Evolutionary conservation across 2,888 invertebrate genomes (phyloP).

Genomic region (Pyrochroa serraticornis): DNA sequence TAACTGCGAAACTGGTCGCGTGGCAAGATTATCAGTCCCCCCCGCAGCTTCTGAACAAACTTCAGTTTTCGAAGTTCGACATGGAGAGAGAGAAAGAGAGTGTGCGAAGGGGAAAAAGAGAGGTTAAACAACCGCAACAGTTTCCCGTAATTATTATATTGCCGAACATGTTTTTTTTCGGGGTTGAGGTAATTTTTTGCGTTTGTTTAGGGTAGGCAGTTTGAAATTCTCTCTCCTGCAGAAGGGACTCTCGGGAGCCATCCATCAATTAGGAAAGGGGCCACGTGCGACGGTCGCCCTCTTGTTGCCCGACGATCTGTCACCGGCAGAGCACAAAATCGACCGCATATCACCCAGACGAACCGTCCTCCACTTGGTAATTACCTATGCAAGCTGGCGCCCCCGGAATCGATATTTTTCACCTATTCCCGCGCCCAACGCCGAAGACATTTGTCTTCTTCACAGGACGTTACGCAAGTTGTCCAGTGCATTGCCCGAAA

Average conservation of each 20-base stretch:
- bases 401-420: too few species aligned
- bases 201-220: neutral
- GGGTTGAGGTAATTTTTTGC: constrained; percentile 1
- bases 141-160: too few species aligned
- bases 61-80: constrained; percentile 12
- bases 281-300: constrained; percentile 44
- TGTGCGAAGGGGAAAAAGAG: constrained; percentile 5
- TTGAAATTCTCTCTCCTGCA: constrained; percentile 4
- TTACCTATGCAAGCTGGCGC: constrained; percentile 29
- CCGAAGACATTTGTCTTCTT: too few species aligned
- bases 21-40: constrained; percentile 24
- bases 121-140: constrained; percentile 33
- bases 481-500: too few species aligned
- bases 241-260: constrained; percentile 43
- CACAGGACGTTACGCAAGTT: too few species aligned
- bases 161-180: neutral
- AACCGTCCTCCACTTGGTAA: constrained; percentile 39
- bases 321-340: constrained; percentile 49
- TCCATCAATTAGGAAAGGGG: constrained; percentile 53
- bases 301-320: constrained; percentile 50
- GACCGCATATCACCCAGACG: constrained; percentile 46
- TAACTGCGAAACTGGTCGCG: constrained; percentile 8
- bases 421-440: neutral
- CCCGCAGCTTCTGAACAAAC: constrained; percentile 4
- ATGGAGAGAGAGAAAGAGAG: neutral